A percentile compares a stretch with the other conserved stretches of the same genome.
Evolutionary conservation across 2,113 vertebrate genomes (phyloP).

Genomic region (Falco punctatus): DNA sequence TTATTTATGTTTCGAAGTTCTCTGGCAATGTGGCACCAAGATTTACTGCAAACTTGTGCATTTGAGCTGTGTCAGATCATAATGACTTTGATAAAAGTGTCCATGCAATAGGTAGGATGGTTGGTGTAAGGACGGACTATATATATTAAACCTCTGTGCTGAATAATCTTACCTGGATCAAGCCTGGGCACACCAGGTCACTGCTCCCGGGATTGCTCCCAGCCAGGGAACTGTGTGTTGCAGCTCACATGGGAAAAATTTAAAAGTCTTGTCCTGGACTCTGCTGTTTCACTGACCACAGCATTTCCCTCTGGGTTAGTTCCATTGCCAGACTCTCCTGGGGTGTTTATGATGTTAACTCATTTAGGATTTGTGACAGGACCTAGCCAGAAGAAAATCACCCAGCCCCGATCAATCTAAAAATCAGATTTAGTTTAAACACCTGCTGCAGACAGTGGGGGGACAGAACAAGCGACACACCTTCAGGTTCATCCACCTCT

Average conservation of each 20-base stretch:
- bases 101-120: background rate
- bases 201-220: background rate
- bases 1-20: background rate
- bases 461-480: background rate
- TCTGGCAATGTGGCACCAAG: background rate
- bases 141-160: background rate
- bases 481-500: background rate
- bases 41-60: background rate
- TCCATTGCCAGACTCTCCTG: background rate
- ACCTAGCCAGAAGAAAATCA: background rate
- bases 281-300: background rate
- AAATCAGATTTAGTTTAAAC: background rate
- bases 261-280: background rate
- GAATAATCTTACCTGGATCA: background rate
- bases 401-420: background rate
- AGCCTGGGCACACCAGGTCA: background rate
- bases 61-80: background rate
- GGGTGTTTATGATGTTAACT: background rate
- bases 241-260: background rate
- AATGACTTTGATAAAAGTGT: background rate
- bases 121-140: background rate
- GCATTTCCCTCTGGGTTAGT: background rate
- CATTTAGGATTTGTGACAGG: background rate
- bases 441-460: background rate
- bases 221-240: background rate